A percentile compares a stretch with the other conserved stretches of the same genome.
These are phyloP conservation scores for Craniophora ligustri DNA, from an alignment of 2,888 invertebrate species.

Conservation along the genomic window DNA sequence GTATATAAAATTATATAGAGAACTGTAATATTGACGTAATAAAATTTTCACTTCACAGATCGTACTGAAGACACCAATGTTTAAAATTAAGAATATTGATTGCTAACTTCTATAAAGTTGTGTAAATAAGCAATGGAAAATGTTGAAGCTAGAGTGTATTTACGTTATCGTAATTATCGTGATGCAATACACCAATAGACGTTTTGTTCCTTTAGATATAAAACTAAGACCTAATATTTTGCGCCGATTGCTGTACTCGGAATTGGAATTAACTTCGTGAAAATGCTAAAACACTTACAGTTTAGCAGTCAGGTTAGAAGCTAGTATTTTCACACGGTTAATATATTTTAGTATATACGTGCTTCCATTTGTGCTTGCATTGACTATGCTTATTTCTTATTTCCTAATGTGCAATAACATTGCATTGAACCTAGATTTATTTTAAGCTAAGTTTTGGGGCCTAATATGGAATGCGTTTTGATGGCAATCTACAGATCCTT, in stretches of 20 bases:
- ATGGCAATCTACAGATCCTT: slow-evolving; percentile 29
- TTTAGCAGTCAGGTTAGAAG: slow-evolving; percentile 23
- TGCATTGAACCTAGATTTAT: slow-evolving; percentile 58
- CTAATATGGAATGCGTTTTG: slow-evolving; percentile 60
- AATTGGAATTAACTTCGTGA: slow-evolving; percentile 32
- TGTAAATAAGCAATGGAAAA: slow-evolving; percentile 54
- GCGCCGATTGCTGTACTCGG: slow-evolving; percentile 42
- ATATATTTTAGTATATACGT: slow-evolving; percentile 57
- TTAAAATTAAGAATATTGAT: slow-evolving; percentile 53
- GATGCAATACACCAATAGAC: slow-evolving; percentile 45
- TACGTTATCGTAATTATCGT: slow-evolving; percentile 36
- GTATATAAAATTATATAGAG: slow-evolving; percentile 66
- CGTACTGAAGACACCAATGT: slow-evolving; percentile 61
- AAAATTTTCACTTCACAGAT: slow-evolving; percentile 55
- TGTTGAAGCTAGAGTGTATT: slow-evolving; percentile 39
- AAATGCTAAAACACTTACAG: slow-evolving; percentile 20
- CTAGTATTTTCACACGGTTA: slow-evolving; percentile 44
- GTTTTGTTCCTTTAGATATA: slow-evolving; percentile 49
- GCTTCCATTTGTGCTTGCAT: slow-evolving; percentile 73
- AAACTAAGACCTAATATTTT: slow-evolving; percentile 34
- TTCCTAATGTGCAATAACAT: slow-evolving; percentile 60
- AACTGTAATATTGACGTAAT: slow-evolving; percentile 56
- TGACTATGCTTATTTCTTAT: slow-evolving; percentile 62
- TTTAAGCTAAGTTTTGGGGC: slow-evolving; percentile 63
- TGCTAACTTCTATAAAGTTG: slow-evolving; percentile 40